A percentile compares a stretch with the other conserved stretches of the same genome.
Evolutionary conservation across 2,797 vertebrate genomes (phyloP).

Genomic region (Sebastes iracundus): DNA sequence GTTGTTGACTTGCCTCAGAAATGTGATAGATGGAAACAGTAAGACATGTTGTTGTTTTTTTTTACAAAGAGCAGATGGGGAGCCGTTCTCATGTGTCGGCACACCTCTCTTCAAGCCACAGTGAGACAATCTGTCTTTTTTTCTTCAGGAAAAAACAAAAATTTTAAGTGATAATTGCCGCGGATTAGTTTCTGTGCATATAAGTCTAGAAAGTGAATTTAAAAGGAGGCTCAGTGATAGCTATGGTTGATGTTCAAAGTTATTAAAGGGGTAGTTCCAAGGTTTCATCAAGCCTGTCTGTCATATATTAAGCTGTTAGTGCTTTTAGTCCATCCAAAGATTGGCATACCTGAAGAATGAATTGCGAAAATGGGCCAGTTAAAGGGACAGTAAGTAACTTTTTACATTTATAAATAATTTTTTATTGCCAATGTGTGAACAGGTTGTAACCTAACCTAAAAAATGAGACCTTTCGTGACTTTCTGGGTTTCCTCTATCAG

Average conservation of each 20-base stretch:
- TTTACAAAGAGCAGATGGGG: neutral
- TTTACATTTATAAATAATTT: no score
- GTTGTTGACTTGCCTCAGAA: constrained; percentile 53
- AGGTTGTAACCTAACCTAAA: no score
- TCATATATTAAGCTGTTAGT: constrained; percentile 4
- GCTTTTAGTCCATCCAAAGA: constrained; percentile 29
- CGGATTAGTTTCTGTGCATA: constrained; percentile 13
- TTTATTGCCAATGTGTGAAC: no score
- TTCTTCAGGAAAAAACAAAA: neutral
- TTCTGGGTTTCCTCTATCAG: no score
- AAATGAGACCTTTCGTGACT: no score
- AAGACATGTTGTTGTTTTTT: neutral
- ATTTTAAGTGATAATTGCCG: neutral
- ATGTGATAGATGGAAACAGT: constrained; percentile 34
- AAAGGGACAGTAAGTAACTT: neutral
- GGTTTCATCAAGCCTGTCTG: constrained; percentile 1
- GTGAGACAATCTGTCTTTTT: constrained; percentile 29
- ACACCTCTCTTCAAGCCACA: constrained; percentile 10
- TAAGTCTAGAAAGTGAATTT: constrained; percentile 6
- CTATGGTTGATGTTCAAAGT: constrained; percentile 16
- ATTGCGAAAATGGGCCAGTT: neutral
- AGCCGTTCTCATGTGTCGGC: constrained; percentile 5
- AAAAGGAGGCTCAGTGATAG: constrained; percentile 38
- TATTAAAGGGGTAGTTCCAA: constrained; percentile 54
- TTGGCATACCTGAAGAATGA: constrained; percentile 13